A percentile compares a stretch with the other conserved stretches of the same genome.
These are phyloP conservation scores for Holcopasites calliopsidis DNA, from an alignment of 1,140 invertebrate genomes.

Conservation along the genomic window DNA sequence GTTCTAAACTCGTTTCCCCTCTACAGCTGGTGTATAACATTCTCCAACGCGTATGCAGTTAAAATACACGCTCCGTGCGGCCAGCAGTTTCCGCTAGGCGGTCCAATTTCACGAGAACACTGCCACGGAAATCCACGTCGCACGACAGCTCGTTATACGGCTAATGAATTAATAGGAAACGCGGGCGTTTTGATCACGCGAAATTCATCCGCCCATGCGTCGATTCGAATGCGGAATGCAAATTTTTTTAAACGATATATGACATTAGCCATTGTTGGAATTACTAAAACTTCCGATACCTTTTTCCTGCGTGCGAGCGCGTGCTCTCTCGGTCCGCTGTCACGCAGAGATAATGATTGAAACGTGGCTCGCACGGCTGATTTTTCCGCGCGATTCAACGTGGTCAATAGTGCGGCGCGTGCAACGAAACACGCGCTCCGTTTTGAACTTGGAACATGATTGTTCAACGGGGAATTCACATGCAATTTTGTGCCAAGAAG, in stretches of 20 bases:
- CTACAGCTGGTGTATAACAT: background rate
- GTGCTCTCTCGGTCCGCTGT: background rate
- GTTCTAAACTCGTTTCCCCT: too few species aligned
- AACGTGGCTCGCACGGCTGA: background rate
- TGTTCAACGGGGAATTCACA: background rate
- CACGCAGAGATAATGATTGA: constrained; percentile 4
- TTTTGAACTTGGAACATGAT: background rate
- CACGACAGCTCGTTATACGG: constrained; percentile 8
- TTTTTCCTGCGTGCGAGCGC: background rate
- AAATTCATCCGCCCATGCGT: background rate
- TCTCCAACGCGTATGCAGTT: background rate
- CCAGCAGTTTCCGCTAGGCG: background rate
- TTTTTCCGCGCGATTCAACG: constrained; percentile 1
- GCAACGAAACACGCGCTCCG: background rate
- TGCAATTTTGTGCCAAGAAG: background rate
- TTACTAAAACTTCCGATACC: background rate
- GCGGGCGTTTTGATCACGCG: background rate
- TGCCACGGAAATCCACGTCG: background rate
- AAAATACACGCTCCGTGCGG: constrained; percentile 13
- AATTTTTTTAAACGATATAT: background rate
- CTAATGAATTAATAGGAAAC: constrained; percentile 26
- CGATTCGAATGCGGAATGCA: background rate
- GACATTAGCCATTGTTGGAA: background rate
- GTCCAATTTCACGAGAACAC: constrained; percentile 9
- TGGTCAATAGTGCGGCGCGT: background rate